Conservation (phyloP, 2,113 vertebrate species). For the Tupaia tana region DNA sequence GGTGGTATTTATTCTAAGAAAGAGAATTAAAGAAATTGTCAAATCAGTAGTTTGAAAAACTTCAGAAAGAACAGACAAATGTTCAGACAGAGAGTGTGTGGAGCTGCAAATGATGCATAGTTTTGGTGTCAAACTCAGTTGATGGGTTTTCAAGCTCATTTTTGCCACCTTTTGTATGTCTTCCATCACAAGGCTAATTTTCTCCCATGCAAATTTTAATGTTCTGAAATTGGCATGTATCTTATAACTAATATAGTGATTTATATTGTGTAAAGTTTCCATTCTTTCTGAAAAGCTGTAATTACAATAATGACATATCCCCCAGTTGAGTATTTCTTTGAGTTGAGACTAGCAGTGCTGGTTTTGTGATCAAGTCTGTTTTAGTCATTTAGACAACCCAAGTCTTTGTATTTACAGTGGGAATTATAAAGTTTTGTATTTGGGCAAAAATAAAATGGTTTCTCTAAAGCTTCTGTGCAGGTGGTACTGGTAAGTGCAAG, state of each 20-base stretch:
- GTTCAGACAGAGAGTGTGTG: not conserved
- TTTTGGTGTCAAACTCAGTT: not conserved
- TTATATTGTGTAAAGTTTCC: not conserved
- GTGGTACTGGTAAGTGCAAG: not conserved
- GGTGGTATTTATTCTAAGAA: not conserved
- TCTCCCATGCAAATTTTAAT: not conserved
- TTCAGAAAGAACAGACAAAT: not conserved
- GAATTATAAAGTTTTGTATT: not conserved
- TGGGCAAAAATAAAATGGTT: not conserved
- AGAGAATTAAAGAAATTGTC: not conserved
- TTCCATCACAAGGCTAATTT: not conserved
- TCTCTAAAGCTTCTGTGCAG: not conserved
- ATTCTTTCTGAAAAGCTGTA: slow-evolving; percentile 25
- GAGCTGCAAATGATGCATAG: too few species aligned
- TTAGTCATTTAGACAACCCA: not conserved
- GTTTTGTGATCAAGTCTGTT: not conserved
- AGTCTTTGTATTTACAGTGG: not conserved
- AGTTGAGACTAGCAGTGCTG: not conserved
- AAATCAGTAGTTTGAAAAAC: not conserved
- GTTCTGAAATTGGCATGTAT: not conserved
- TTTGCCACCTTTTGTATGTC: not conserved
- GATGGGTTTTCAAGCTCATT: not conserved
- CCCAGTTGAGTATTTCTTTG: not conserved
- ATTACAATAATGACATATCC: not conserved
- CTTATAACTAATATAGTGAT: not conserved